Conservation (phyloP, 2,888 invertebrate genomes). For the Plagodis pulveraria region DNA sequence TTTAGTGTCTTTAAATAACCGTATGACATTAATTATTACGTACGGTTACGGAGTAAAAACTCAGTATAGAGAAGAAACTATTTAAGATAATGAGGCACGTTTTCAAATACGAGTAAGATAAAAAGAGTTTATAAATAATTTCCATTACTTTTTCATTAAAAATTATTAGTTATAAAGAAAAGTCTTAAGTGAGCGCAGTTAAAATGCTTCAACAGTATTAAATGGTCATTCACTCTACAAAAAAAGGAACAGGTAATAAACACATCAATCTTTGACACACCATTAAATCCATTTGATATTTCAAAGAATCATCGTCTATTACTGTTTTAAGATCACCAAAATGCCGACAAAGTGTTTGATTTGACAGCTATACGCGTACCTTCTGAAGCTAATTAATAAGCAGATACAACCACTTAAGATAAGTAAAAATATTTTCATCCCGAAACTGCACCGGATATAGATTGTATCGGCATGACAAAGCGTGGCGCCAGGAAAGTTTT, state of each 20-base stretch:
- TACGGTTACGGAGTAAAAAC: too few species aligned
- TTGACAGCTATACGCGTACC: constrained; percentile 80
- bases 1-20: too few species aligned
- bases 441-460: constrained; percentile 83
- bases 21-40: too few species aligned
- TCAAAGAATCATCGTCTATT: constrained; percentile 77
- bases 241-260: constrained; percentile 19
- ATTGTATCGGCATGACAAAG: constrained; percentile 83
- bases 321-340: constrained; percentile 47
- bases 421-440: constrained; percentile 84
- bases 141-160: too few species aligned
- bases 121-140: too few species aligned
- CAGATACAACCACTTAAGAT: constrained; percentile 85
- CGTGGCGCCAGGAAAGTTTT: constrained; percentile 75
- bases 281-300: constrained; percentile 55
- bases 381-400: constrained; percentile 81
- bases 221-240: constrained; percentile 7
- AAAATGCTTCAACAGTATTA: constrained; percentile 1
- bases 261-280: constrained; percentile 48
- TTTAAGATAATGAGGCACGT: too few species aligned
- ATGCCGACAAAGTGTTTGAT: constrained; percentile 80
- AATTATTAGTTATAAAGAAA: not conserved
- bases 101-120: too few species aligned
- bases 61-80: too few species aligned
- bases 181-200: constrained; percentile 1